phyloP scores from a whole-genome alignment of 2,113 vertebrate genomes.

The Ariopsis seemanni region DNA sequence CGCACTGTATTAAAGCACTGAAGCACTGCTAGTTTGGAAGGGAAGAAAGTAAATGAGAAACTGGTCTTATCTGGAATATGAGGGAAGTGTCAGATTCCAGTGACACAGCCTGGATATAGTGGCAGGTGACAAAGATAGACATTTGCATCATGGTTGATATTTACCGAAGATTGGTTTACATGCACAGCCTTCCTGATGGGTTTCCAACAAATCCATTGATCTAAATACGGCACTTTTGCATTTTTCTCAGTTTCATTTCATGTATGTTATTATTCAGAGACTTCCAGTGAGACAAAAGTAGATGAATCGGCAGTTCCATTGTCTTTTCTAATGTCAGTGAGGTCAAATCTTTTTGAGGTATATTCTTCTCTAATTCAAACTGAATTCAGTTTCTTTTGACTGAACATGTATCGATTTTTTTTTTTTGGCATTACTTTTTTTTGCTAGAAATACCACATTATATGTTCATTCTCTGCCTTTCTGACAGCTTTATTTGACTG shows the following conservation, averaged over 20 bases:
- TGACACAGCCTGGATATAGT: neutral
- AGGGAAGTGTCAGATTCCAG: conserved; percentile 28
- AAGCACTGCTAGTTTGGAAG: neutral
- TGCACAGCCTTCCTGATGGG: conserved; percentile 31
- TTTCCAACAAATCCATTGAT: conserved; percentile 1
- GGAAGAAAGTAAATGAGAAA: conserved; percentile 12
- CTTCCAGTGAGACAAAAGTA: conserved; percentile 20
- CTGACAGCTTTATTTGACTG: conserved; percentile 57
- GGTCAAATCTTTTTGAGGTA: conserved; percentile 5
- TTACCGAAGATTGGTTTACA: conserved; percentile 8
- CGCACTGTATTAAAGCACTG: neutral
- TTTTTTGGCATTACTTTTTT: conserved; percentile 54
- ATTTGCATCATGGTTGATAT: conserved; percentile 22
- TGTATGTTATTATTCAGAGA: neutral
- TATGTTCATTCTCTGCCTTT: conserved; percentile 44
- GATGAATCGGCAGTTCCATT: neutral
- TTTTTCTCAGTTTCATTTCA: conserved; percentile 18
- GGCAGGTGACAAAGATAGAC: conserved; percentile 24
- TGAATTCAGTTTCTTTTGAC: conserved; percentile 17
- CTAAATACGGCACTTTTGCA: conserved; percentile 2
- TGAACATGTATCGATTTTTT: conserved; percentile 54
- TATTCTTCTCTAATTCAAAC: conserved; percentile 23
- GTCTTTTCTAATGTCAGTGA: conserved; percentile 14
- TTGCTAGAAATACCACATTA: neutral
- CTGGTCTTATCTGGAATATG: conserved; percentile 21